A percentile compares a stretch with the other conserved stretches of the same genome.
phyloP scores from a whole-genome alignment of 2,888 invertebrate genomes.

The Oscheius onirici region DNA sequence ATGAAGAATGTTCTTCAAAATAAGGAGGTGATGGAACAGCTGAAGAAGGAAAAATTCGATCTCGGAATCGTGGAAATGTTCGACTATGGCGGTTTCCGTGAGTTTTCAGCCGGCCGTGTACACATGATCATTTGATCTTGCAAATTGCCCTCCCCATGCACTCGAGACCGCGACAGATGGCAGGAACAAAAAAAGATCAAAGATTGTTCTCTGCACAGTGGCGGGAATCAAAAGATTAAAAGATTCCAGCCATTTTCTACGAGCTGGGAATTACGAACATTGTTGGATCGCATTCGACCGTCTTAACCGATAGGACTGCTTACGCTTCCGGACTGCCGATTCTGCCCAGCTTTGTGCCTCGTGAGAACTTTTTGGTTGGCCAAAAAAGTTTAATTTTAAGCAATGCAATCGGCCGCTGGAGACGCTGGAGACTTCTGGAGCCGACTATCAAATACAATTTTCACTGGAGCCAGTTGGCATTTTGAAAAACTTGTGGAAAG shows the following conservation, averaged over 20 bases:
- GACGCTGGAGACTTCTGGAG: constrained; percentile 7
- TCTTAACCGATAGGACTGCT: constrained; percentile 14
- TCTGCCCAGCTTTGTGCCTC: constrained; percentile 23
- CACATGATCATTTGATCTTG: not conserved
- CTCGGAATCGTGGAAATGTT: constrained; percentile 27
- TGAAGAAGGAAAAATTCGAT: constrained; percentile 26
- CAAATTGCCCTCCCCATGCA: no score
- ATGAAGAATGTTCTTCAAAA: not conserved
- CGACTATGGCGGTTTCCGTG: constrained; percentile 26
- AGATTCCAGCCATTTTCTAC: constrained; percentile 24
- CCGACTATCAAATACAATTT: not conserved
- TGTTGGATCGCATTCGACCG: constrained; percentile 15
- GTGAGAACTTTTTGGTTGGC: not conserved
- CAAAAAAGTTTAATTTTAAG: not conserved
- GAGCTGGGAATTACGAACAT: constrained; percentile 21
- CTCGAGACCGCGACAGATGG: not conserved
- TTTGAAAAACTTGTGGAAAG: not conserved
- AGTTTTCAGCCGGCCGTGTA: not conserved
- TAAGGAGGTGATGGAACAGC: not conserved
- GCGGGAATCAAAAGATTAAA: no score
- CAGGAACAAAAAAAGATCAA: not conserved
- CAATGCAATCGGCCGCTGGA: constrained; percentile 11
- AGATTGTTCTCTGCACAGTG: not conserved
- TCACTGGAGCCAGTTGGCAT: not conserved
- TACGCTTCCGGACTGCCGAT: constrained; percentile 16